Base-by-base conservation (phyloP, 2,797 vertebrate genomes). In the Dendrocincla tyrannina region DNA sequence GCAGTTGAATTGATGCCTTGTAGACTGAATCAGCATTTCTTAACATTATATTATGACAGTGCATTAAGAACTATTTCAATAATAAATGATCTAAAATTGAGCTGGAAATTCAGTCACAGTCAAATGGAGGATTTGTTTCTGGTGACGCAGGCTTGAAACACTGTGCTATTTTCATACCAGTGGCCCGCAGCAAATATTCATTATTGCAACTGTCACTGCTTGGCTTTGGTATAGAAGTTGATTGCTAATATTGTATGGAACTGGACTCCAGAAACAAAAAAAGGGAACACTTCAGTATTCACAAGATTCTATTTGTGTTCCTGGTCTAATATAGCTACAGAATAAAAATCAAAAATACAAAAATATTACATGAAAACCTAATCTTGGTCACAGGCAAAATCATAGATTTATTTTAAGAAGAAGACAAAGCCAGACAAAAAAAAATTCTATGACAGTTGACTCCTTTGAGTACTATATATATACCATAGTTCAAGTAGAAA, bases 101-200 rank as follows among this genome's bases (percentile, higher is more conserved):
- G 66, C 83, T 94, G 59, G 52, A 78, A 92, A 89, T 72, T 80
- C 85, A 94, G 94, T 73, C 79, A 85, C 49, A 79, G 84, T 70
- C 80, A 88, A 69, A 59, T 41, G 66, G 68, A 92, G 94, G 67
- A 95, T 93, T 92, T 81, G 80, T 67, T 91, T 92, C 80, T 90
- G 76, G 82, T 69, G 85, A 95, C 32, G 25, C 49, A 69, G 85
- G 63, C 44, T 92, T 95, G 58, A 44, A 89, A 87, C 69, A 91
- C 78, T 73, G 64, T 82, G 90, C 80, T 76, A 59, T 96, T 96
- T 96, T 94, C 90, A 92, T 96, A 85, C 84, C 89, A 96, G 76
- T 35, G 41, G 81, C 93, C 91, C 35, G 53, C 39, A 97, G 95
- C 96, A 97, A 97, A 95, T 95, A 97, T 59, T 97, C 95, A 93